phyloP scores from a whole-genome alignment of 2,888 invertebrate genomes.

The Diaperis boleti region DNA sequence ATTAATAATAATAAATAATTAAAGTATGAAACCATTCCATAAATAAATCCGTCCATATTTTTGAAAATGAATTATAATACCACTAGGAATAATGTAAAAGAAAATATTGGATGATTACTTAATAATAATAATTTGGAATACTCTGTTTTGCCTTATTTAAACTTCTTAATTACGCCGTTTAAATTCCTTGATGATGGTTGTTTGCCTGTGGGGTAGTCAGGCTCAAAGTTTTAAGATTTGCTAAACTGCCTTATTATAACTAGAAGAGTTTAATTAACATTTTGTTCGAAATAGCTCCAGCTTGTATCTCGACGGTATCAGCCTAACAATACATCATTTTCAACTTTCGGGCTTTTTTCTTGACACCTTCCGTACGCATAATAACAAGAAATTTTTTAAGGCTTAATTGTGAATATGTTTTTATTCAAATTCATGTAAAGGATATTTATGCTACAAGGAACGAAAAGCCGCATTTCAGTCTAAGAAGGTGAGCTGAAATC shows the following conservation, averaged over 20 bases:
- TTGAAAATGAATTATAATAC: not conserved
- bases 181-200: conserved; percentile 36
- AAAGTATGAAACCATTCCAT: not conserved
- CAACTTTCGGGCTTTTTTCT: conserved; percentile 5
- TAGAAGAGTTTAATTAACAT: conserved; percentile 40
- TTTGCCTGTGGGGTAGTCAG: conserved; percentile 25
- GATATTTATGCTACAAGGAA: too few relatives aligned
- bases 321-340: conserved; percentile 14
- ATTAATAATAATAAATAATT: not conserved
- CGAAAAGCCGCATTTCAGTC: too few relatives aligned
- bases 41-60: not conserved
- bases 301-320: conserved; percentile 12
- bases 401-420: too few relatives aligned
- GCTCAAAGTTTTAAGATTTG: conserved; percentile 38
- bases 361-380: not conserved
- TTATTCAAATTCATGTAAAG: too few relatives aligned
- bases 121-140: conserved; percentile 10
- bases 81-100: not conserved
- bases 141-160: conserved; percentile 33
- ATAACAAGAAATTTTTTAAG: too few relatives aligned
- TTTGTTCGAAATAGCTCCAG: conserved; percentile 29
- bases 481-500: too few relatives aligned
- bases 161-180: conserved; percentile 38
- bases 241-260: conserved; percentile 31
- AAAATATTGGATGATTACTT: not conserved